A percentile compares a stretch with the other conserved stretches of the same genome.
Conservation (phyloP, 2,113 vertebrate species). For the Hypocryptadius cinnamomeus region DNA sequence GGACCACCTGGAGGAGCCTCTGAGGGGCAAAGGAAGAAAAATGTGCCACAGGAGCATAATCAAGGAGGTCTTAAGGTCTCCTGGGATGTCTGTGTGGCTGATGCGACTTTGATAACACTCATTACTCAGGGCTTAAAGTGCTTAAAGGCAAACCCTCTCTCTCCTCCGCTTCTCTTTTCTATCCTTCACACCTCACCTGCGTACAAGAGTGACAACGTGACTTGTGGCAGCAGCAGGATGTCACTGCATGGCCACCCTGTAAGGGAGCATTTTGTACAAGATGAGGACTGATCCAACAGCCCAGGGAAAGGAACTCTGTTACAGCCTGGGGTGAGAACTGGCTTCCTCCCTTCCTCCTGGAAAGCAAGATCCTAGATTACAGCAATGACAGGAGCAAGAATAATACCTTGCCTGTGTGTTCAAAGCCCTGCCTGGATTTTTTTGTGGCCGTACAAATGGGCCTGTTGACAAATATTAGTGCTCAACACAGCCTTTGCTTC, state of each 20-base stretch:
- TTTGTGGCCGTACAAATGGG: background rate
- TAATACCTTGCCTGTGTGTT: background rate
- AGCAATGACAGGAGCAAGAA: background rate
- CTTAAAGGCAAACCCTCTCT: background rate
- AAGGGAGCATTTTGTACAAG: background rate
- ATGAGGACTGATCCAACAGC: background rate
- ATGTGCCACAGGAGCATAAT: background rate
- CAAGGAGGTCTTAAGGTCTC: background rate
- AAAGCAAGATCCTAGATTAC: background rate
- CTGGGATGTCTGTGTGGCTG: background rate
- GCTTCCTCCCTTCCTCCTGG: background rate
- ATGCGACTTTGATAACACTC: background rate
- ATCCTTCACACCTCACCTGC: background rate
- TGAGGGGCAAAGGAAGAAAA: background rate
- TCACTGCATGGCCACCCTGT: background rate
- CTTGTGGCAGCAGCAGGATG: background rate
- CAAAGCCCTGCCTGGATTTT: background rate
- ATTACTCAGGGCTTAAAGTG: background rate
- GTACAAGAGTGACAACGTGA: background rate
- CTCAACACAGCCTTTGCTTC: background rate
- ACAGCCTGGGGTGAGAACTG: background rate
- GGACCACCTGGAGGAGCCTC: background rate
- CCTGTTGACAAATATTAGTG: background rate
- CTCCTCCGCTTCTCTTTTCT: background rate
- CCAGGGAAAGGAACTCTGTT: background rate